These are phyloP conservation scores for Dryomyza anilis DNA, from an alignment of 2,888 invertebrate genomes.

Conservation along the genomic window DNA sequence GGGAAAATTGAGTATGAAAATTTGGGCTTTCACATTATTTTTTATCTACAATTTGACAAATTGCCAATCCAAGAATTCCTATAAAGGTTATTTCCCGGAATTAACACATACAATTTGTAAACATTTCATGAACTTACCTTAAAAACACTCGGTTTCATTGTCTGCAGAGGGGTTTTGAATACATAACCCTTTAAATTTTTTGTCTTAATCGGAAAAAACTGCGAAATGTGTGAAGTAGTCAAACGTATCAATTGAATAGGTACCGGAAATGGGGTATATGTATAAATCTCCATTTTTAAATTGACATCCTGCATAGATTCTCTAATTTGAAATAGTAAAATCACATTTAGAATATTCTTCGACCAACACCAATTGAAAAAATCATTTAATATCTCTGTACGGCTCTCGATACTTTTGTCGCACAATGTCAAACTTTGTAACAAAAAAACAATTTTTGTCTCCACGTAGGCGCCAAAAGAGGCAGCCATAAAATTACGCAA, in stretches of 20 bases:
- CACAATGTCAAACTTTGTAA: slow-evolving; percentile 15
- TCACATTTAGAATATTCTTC: slow-evolving; percentile 35
- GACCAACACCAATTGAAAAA: slow-evolving; percentile 41
- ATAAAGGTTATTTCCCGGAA: no score
- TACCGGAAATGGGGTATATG: slow-evolving; percentile 35
- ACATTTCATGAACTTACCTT: slow-evolving; percentile 25
- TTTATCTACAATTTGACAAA: no score
- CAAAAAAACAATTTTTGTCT: slow-evolving; percentile 37
- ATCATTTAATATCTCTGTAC: slow-evolving; percentile 22
- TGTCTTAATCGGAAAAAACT: slow-evolving; percentile 32
- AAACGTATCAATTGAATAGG: slow-evolving; percentile 21
- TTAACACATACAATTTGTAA: background rate
- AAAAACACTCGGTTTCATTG: slow-evolving; percentile 33
- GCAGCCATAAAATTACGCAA: slow-evolving; percentile 29
- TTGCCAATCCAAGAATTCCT: no score
- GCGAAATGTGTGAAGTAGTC: slow-evolving; percentile 3
- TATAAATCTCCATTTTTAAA: slow-evolving; percentile 31
- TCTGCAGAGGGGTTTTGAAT: slow-evolving; percentile 27
- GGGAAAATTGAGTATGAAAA: no score
- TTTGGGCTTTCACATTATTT: no score
- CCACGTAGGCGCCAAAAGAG: slow-evolving; percentile 34
- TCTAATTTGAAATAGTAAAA: slow-evolving; percentile 30
- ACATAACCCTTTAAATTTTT: slow-evolving; percentile 33
- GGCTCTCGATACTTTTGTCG: background rate
- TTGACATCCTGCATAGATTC: background rate